These are phyloP conservation scores for Apis dorsata DNA, from an alignment of 1,140 invertebrate species.

Conservation along the genomic window DNA sequence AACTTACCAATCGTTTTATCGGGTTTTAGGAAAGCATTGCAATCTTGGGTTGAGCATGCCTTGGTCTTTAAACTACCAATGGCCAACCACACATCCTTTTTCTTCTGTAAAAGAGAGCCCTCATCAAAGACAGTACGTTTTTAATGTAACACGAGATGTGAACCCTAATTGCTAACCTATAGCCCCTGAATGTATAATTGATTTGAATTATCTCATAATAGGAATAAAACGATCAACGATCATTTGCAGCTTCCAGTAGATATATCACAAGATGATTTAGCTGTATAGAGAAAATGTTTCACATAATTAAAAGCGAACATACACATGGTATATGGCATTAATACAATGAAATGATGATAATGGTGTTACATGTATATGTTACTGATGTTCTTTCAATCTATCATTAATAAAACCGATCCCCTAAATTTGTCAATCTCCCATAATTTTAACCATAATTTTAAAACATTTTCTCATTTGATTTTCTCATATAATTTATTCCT, in stretches of 20 bases:
- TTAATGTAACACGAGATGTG: conserved; percentile 75
- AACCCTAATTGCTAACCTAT: conserved; percentile 66
- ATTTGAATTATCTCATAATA: conserved; percentile 47
- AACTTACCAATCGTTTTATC: conserved; percentile 79
- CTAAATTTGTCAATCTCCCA: neutral
- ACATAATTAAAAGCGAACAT: conserved; percentile 10
- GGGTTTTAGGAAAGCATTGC: conserved; percentile 80
- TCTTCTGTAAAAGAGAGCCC: conserved; percentile 80
- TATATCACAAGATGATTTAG: conserved; percentile 29
- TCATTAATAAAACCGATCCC: neutral
- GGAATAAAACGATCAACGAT: conserved; percentile 48
- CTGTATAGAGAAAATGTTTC: conserved; percentile 59
- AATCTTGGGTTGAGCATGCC: conserved; percentile 80
- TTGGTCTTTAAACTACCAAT: conserved; percentile 80
- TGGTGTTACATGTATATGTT: conserved; percentile 17
- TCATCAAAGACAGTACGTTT: conserved; percentile 79
- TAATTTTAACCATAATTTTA: neutral
- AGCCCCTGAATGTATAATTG: conserved; percentile 50
- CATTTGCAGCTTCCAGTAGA: conserved; percentile 24
- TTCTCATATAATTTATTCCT: conserved; percentile 20
- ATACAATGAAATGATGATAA: conserved; percentile 22
- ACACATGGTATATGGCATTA: neutral
- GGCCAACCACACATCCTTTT: conserved; percentile 80
- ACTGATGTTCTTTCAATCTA: conserved; percentile 4
- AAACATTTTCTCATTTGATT: conserved; percentile 59